Evolutionary conservation across 1,140 invertebrate species (phyloP).

Genomic region (Drosophila willistoni): DNA sequence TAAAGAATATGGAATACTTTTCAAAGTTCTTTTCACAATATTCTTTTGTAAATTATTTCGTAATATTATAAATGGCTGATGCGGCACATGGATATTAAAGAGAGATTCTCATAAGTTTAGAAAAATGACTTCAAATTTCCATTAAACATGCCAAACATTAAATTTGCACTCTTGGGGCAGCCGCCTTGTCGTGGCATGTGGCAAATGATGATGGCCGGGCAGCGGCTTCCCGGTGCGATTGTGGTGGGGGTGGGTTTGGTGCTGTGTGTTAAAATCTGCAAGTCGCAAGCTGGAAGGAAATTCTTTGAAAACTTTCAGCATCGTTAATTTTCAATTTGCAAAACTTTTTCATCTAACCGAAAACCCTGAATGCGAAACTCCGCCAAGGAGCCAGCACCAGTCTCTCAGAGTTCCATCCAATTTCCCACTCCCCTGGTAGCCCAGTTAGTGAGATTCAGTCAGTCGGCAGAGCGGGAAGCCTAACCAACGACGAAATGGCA

Average conservation of each 20-base stretch:
- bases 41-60: neutral
- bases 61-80: neutral
- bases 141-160: slow-evolving; percentile 61
- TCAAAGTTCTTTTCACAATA: too few species aligned
- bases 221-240: slow-evolving; percentile 5
- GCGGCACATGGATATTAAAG: slow-evolving; percentile 7
- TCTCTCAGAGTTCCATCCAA: neutral
- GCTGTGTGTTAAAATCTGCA: slow-evolving; percentile 54
- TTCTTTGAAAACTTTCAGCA: slow-evolving; percentile 74
- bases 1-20: too few species aligned
- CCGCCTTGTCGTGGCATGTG: slow-evolving; percentile 23
- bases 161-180: slow-evolving; percentile 43
- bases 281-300: slow-evolving; percentile 56
- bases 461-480: slow-evolving; percentile 9
- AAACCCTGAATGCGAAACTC: slow-evolving; percentile 52
- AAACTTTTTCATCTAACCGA: slow-evolving; percentile 70
- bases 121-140: slow-evolving; percentile 33
- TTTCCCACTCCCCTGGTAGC: slow-evolving; percentile 31
- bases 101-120: slow-evolving; percentile 11
- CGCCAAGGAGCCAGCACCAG: slow-evolving; percentile 25
- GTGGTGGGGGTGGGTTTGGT: slow-evolving; percentile 8
- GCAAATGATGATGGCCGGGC: slow-evolving; percentile 37
- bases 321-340: slow-evolving; percentile 77
- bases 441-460: slow-evolving; percentile 52
- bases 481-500: slow-evolving; percentile 29